Evolutionary conservation across 2,888 invertebrate species (phyloP), one percentile per base, ranked within the genome.

Genomic region (Agrochola lota): DNA sequence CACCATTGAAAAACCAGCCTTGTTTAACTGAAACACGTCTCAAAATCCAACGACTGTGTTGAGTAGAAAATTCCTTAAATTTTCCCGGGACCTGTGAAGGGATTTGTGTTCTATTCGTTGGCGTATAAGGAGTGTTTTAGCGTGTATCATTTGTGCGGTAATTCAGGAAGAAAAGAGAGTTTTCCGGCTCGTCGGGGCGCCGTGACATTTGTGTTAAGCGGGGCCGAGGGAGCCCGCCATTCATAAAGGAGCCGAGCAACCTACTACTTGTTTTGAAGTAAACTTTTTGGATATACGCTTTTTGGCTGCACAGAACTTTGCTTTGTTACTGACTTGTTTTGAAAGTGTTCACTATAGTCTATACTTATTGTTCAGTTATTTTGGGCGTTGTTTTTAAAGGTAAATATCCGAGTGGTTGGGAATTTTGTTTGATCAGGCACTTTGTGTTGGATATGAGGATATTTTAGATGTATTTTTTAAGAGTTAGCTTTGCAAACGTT

Each of bases 171-270:
- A 96, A 96, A 96, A 95, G 96, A 96, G 96, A 95, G 95, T 96
- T 96, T 96, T 95, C 96, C 96, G 95, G 94, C 94, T 94, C 94
- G 95, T 91, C 95, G 95, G 93, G 93, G 94, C 93, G 94, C 93
- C 95, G 96, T 96, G 96, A 96, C 96, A 96, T 96, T 96, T 95
- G 95, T 95, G 96, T 95, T 96, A 96, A 96, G 94, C 95, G 94
- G 92, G 93, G 93, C 92, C 92, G 94, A 94, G 95, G 94, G 94
- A 94, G 93, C 87, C 79, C 90, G 90, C 94, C 96, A 96, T 96
- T 96, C 96, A 96, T 96, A 95, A 95, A 95, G 92, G 92, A 92
- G 89, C 89, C 92, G 90, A 92, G 85, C 89, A 92, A 92, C 91
- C 91, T 92, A 91, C 91, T 92, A 92, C 93, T 94, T 94, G 94